Conservation (phyloP, 2,797 vertebrate species). For the Trichosurus vulpecula region DNA sequence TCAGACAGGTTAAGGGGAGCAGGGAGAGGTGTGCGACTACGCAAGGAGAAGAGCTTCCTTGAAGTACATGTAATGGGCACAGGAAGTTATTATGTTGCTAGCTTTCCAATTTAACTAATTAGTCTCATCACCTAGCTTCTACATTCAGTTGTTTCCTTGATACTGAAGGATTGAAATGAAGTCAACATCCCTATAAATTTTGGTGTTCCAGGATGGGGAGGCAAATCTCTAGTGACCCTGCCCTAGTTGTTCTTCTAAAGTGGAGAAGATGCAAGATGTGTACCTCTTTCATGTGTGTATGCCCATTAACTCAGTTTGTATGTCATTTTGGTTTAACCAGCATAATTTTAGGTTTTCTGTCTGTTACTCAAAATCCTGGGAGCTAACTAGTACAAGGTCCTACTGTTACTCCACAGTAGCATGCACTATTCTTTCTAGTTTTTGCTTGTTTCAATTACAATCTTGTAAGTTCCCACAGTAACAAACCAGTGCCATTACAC, state of each 20-base stretch:
- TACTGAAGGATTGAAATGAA: not conserved
- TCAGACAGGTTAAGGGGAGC: not conserved
- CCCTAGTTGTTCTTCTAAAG: not conserved
- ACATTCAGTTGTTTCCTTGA: not conserved
- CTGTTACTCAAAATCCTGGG: not conserved
- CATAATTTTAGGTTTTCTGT: not conserved
- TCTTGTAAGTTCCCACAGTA: constrained; percentile 4
- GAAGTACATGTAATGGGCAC: not conserved
- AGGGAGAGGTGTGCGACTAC: not conserved
- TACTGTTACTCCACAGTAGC: not conserved
- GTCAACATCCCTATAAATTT: not conserved
- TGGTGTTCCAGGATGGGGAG: not conserved
- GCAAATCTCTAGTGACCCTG: not conserved
- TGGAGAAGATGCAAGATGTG: not conserved
- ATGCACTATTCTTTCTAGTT: not conserved
- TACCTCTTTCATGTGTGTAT: not conserved
- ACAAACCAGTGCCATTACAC: not conserved
- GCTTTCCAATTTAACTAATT: not conserved
- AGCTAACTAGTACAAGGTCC: not conserved
- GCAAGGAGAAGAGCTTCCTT: not conserved
- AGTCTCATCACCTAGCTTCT: not conserved
- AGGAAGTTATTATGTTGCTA: not conserved
- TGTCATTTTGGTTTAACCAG: not conserved
- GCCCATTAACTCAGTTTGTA: not conserved
- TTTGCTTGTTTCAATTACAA: not conserved